Evolutionary conservation across 2,888 invertebrate genomes (phyloP), one percentile per base, ranked within the genome.

Genomic region (Pristionchus japonicus): DNA sequence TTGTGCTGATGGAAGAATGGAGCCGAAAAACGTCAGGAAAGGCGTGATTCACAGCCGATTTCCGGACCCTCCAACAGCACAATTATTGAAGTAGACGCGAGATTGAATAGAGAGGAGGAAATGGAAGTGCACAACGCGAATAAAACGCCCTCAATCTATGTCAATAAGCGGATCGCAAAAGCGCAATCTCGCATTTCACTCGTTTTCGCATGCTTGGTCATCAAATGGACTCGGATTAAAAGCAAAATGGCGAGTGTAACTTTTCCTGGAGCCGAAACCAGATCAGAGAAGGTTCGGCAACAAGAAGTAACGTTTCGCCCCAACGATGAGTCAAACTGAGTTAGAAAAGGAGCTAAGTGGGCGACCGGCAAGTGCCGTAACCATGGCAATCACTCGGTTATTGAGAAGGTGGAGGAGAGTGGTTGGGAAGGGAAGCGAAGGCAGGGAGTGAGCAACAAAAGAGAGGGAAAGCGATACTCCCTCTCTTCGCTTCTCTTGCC

Each of bases 111-210:
- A 67, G 70, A 20, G 40, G 70, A 74, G 23, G 37, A n/a, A n/a
- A n/a, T n/a, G 34, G 70, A 70, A 74, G 70, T 74, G 70, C 70
- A 40, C 70, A 23, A 70, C 37, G 64, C 31, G 70, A 70, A 70
- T 34, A 34, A 70, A 70, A 27, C 70, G 20, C 70, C 70, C 15
- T 11, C 61, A 27, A 64, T 57, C 57, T n/a, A 57, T 57, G 57
- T 57, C 70, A 70, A 70, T 70, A 70, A 70, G 70, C 70, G 37
- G 70, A 70, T 70, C 37, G 31, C 61, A 64, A n/a, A 27, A n/a
- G 61, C 27, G 61, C 27, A 37, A 70, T 20, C 13, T 20, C 70
- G 37, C 20, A 9, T 34, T 70, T 70, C 13, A 6, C 20, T 34
- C 67, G 7, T 34, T 37, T 70, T 37, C 70, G 9, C 37, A 57